Percentiles rank a stretch among this genome's conserved stretches.
Conservation (phyloP, 2,888 invertebrate species). For the Drosophila mayaguana region DNA sequence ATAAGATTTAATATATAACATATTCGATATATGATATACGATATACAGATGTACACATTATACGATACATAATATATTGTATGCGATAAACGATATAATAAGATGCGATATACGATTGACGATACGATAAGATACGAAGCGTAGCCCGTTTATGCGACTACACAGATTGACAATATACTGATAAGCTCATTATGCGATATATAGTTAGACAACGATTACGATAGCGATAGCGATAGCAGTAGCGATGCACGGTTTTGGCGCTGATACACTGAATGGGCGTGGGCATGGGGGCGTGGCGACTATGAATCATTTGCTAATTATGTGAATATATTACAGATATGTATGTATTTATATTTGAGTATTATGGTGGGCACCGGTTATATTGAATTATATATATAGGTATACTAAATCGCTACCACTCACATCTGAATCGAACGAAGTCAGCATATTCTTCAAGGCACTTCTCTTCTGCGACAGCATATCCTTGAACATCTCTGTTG, state of each 20-base stretch:
- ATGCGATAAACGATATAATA: constrained; percentile 8
- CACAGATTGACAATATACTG: constrained; percentile 21
- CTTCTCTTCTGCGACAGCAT: constrained; percentile 97
- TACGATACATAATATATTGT: constrained; percentile 1
- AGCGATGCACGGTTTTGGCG: constrained; percentile 44
- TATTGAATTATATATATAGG: not conserved
- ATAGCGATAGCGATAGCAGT: constrained; percentile 35
- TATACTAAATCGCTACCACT: constrained; percentile 83
- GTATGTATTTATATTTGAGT: not conserved
- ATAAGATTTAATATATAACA: constrained; percentile 15
- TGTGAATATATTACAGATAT: not conserved
- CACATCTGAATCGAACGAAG: constrained; percentile 96
- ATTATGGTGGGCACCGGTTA: not conserved
- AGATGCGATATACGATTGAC: constrained; percentile 14
- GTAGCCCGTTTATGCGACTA: constrained; percentile 31
- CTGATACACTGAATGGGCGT: constrained; percentile 35
- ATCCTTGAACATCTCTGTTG: constrained; percentile 96
- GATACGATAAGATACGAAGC: constrained; percentile 30
- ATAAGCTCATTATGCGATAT: constrained; percentile 22
- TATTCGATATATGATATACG: constrained; percentile 28
- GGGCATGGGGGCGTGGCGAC: constrained; percentile 20
- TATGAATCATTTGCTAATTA: constrained; percentile 13
- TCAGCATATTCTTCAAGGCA: constrained; percentile 93
- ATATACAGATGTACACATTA: constrained; percentile 4
- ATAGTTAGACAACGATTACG: constrained; percentile 32